Evolutionary conservation across 64 coral and sea anemone genomes (phyloP).

Genomic region (Pocillopora damicornis): DNA sequence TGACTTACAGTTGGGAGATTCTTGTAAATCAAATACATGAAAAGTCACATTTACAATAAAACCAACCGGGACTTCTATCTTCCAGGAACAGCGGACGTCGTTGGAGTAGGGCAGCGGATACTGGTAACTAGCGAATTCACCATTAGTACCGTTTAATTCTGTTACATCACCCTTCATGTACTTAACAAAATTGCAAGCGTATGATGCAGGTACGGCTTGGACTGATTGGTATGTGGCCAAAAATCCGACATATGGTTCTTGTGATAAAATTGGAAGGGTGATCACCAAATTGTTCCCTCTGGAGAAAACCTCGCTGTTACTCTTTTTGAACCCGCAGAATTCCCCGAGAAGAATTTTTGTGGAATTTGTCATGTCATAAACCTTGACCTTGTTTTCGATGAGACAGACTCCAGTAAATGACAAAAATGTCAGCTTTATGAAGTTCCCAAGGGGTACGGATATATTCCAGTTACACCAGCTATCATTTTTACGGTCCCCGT

Average conservation of each 20-base stretch:
- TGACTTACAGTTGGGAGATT: background rate
- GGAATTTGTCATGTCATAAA: slow-evolving; percentile 22
- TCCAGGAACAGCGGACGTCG: slow-evolving; percentile 6
- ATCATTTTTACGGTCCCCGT: too few relatives aligned
- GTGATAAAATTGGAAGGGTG: background rate
- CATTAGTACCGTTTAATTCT: background rate
- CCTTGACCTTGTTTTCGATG: background rate
- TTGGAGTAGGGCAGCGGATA: slow-evolving; percentile 16
- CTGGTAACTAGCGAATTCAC: slow-evolving; percentile 24
- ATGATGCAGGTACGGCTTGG: background rate
- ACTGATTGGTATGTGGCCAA: background rate
- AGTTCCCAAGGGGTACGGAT: slow-evolving; percentile 30
- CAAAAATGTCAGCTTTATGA: slow-evolving; percentile 10
- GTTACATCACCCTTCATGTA: background rate
- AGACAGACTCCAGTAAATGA: background rate
- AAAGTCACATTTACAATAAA: background rate
- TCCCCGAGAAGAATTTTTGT: background rate
- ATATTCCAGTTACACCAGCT: slow-evolving; percentile 11
- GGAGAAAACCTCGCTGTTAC: background rate
- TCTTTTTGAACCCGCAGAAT: background rate
- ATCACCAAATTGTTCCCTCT: background rate
- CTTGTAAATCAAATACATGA: slow-evolving; percentile 6
- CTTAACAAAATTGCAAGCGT: background rate
- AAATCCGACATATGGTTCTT: background rate
- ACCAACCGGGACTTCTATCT: background rate